Base-by-base conservation (phyloP, 35 echinoderm and acorn worm species). In the Diadema setosum region DNA sequence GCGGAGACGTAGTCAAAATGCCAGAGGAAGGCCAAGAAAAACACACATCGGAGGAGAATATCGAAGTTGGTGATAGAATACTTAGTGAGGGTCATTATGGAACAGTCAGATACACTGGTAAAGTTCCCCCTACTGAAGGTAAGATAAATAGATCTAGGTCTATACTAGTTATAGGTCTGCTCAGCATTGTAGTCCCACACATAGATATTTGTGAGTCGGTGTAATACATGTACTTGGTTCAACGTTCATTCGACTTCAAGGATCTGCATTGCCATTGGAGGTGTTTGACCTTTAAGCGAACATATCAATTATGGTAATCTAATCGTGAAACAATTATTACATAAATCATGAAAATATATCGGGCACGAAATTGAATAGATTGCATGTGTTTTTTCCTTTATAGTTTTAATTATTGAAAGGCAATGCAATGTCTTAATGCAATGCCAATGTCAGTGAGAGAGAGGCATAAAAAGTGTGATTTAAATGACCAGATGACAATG, bases 81-180 rank as follows among this genome's bases (percentile, higher is more conserved):
- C 43, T 84, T 8, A 98, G 85, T 70, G 95, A 90, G 9, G 95
- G 46, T 41, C 60, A 94, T 46, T 80, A 86, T 61, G 95, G 95
- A 0, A 98, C 92, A 8, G 81, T 98, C 7, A 80, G 60, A 65
- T 98, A 61, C 74, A 59, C 94, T 9, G 95, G 95, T 21, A 81
- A 94, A 67, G 91, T 98, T 58, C 84, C 88, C 36, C 89, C 95
- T 55, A 93, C 91, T 26, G 65, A 85, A 88, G 95, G 95, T 98
- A 70, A 40, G 34, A 0, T 6, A 3, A 74, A 5, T 35, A 20
- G 39, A 31, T 20, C 11, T 36, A n/a, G 40, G 33, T 6, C 69
- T 20, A 29, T 75, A 75, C 27, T 4, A 39, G 69, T 75, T 35
- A 75, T 24, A 75, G n/a, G 17, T 14, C 33, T 75, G 14, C 3